Base-by-base conservation (phyloP, 1,140 invertebrate genomes). In the Teleogryllus occipitalis region DNA sequence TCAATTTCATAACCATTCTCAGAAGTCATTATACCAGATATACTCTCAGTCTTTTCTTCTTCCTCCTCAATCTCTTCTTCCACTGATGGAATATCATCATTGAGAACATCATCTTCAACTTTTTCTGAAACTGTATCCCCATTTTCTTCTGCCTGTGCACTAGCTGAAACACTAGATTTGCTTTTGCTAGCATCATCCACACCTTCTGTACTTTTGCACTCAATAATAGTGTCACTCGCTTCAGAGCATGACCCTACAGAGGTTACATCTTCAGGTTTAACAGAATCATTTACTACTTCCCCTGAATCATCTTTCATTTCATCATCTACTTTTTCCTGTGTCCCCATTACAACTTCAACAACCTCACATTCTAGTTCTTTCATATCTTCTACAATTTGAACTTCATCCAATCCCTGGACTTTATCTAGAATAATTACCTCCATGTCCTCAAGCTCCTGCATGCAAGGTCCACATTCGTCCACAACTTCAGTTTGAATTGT, bases 271-370 rank as follows among this genome's bases (percentile, higher is more conserved):
- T 21, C 47, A 15, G n/a, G 8, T n/a, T 18, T 6, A n/a, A 47
- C 47, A 48, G 18, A 21, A 2, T 77, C 14, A 22, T 75, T 21
- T 21, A 18, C 74, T n/a, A 10, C 7, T n/a, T 78, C 54, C 18
- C 79, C 80, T 75, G 82, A 81, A 73, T 78, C 76, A 21, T 75
- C 77, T 12, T 76, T 74, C 27, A 81, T 80, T 54, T 81, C 78
- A 65, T 81, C 80, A 22, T 80, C 80, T 65, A 81, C 79, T 65
- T 82, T 80, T n/a, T 80, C 77, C 77, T 75, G 76, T 18, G 78
- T 80, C 79, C 82, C 81, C 73, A 48, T 78, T 74, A 65, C 75
- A n/a, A 49, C 21, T 76, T 22, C 80, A 65, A 65, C 54, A 18
- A 65, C 54, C 18, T 65, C 54, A 65, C 54, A 65, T 65, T 18